Evolutionary conservation across 2,888 invertebrate genomes (phyloP).

Genomic region (Pseudococcus viburni): DNA sequence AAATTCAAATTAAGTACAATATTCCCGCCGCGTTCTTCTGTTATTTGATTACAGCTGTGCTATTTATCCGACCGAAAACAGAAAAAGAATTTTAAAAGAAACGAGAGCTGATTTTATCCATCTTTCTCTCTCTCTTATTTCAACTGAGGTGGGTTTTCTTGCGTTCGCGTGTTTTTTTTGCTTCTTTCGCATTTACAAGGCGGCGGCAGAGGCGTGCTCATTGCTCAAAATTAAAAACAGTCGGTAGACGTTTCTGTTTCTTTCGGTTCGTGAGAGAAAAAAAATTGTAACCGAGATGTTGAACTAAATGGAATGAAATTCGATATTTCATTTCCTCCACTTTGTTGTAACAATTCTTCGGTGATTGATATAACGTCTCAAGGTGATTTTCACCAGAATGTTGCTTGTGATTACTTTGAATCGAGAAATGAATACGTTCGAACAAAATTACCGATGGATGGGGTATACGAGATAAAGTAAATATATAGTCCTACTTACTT

Average conservation of each 20-base stretch:
- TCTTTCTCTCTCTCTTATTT: neutral
- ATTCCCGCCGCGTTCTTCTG: slow-evolving; percentile 4
- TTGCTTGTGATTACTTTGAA: too few relatives aligned
- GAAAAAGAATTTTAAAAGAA: slow-evolving; percentile 14
- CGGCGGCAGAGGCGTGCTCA: neutral
- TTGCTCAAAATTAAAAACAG: slow-evolving; percentile 2
- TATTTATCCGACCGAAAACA: slow-evolving; percentile 14
- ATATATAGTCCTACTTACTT: too few relatives aligned
- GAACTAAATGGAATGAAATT: neutral
- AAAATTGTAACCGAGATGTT: neutral
- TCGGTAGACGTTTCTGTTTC: neutral
- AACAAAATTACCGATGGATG: too few relatives aligned
- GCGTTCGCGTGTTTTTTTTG: neutral
- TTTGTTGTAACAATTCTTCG: too few relatives aligned
- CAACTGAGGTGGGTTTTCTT: neutral
- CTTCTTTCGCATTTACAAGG: neutral
- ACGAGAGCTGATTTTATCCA: neutral
- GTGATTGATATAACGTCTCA: too few relatives aligned
- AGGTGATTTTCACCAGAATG: too few relatives aligned
- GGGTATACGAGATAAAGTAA: too few relatives aligned
- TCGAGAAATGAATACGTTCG: too few relatives aligned
- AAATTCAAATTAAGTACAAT: slow-evolving; percentile 14
- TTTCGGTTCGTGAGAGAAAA: neutral
- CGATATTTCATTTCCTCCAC: neutral
- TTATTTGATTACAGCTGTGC: slow-evolving; percentile 14